Evolutionary conservation across 2,888 invertebrate genomes (phyloP), one percentile per base, ranked within the genome.

Genomic region (Aleiodes testaceus): DNA sequence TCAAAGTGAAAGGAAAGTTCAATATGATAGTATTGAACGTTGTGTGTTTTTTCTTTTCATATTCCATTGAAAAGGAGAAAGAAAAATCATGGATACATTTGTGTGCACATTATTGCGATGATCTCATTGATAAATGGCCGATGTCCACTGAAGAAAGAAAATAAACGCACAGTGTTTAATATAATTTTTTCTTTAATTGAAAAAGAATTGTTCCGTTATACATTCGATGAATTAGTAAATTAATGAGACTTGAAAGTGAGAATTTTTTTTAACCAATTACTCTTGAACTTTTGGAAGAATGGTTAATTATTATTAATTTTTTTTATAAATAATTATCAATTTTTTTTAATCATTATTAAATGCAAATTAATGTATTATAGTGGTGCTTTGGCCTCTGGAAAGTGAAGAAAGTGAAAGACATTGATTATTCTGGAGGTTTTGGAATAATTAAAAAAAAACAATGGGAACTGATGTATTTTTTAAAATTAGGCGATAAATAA

Each of bases 151-250:
- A 9, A 36, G 9, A 11, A 36, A 3, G 36, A 36, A 36, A 36
- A 36, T 36, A 36, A 36, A 36, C 36, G 36, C 36, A 36, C 36
- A 36, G 36, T 36, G 36, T 36, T 36, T 36, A 9, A 36, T 36
- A 6, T 36, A 9, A 36, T 36, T 36, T 36, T 36, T 36, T 49
- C 11, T 64, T 30, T 44, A 73, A 72, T 69, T 74, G 70, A 74
- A 72, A 72, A 71, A 75, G 26, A 14, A 36, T 59, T 59, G 63
- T 69, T 74, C 47, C 74, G 72, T 75, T 72, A 72, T 59, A 66
- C 42, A 72, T 72, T 70, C 55, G 72, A 70, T 72, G 52, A 66
- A 68, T 69, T 68, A 73, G 66, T 9, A 18, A 42, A 53, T 67
- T 36, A 70, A 68, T 49, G 45, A 74, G 22, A 69, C 53, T 44